Evolutionary conservation across 2,797 vertebrate genomes (phyloP).

Genomic region (Spatula versicolor): DNA sequence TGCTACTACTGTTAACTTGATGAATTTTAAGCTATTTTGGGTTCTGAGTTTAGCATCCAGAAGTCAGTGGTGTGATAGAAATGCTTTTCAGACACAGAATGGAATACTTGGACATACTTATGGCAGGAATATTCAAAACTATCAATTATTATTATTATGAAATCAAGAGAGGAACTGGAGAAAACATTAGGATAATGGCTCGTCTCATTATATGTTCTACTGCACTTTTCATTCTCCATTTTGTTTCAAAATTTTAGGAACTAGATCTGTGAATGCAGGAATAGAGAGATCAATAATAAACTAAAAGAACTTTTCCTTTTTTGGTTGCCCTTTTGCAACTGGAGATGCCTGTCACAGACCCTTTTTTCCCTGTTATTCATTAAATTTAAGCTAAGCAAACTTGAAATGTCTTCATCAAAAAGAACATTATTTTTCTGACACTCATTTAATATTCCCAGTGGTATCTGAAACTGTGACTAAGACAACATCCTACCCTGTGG

Average conservation of each 20-base stretch:
- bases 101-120: not conserved
- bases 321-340: fast-evolving
- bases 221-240: not conserved
- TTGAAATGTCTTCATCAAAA: not conserved
- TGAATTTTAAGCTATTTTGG: slow-evolving; percentile 29
- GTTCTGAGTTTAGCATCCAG: not conserved
- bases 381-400: not conserved
- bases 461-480: not conserved
- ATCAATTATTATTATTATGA: not conserved
- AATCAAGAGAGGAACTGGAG: not conserved
- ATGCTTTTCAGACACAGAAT: not conserved
- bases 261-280: not conserved
- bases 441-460: not conserved
- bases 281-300: not conserved
- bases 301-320: not conserved
- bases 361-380: not conserved
- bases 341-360: not conserved
- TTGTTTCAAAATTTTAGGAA: not conserved
- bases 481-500: not conserved
- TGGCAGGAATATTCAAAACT: not conserved
- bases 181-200: not conserved
- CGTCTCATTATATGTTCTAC: not conserved
- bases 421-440: not conserved
- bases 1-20: slow-evolving; percentile 6
- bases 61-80: not conserved